A percentile compares a stretch with the other conserved stretches of the same genome.
phyloP scores from a whole-genome alignment of 2,113 vertebrate species.

The Falco punctatus region DNA sequence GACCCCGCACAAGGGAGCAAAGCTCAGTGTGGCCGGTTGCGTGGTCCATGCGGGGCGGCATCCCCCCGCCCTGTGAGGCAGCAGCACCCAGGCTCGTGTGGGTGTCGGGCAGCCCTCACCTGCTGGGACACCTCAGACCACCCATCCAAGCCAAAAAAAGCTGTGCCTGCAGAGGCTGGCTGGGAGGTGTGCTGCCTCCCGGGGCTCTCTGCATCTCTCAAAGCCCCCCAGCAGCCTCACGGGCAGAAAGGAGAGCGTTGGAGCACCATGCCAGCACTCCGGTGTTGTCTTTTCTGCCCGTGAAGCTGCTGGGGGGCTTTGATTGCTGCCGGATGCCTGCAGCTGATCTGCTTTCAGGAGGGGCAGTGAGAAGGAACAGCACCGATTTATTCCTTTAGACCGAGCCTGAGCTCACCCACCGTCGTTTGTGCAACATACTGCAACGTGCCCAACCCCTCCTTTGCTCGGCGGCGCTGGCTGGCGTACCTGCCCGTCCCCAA shows the following conservation, averaged over 20 bases:
- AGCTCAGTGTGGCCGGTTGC: fast-evolving
- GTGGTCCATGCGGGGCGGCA: fast-evolving
- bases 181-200: background rate
- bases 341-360: background rate
- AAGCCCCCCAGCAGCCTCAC: background rate
- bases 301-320: background rate
- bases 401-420: background rate
- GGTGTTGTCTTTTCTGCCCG: fast-evolving
- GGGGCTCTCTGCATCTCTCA: background rate
- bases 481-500: background rate
- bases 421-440: background rate
- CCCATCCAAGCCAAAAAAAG: fast-evolving
- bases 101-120: background rate
- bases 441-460: background rate
- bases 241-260: background rate
- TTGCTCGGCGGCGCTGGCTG: background rate
- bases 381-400: fast-evolving
- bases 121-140: fast-evolving
- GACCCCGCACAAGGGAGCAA: fast-evolving
- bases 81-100: fast-evolving
- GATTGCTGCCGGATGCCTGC: fast-evolving
- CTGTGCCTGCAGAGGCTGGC: background rate
- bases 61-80: too few species aligned
- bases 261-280: too few species aligned
- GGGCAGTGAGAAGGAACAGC: background rate